These are phyloP conservation scores for Listrodromus nycthemerus DNA, from an alignment of 2,888 invertebrate species.

Conservation along the genomic window DNA sequence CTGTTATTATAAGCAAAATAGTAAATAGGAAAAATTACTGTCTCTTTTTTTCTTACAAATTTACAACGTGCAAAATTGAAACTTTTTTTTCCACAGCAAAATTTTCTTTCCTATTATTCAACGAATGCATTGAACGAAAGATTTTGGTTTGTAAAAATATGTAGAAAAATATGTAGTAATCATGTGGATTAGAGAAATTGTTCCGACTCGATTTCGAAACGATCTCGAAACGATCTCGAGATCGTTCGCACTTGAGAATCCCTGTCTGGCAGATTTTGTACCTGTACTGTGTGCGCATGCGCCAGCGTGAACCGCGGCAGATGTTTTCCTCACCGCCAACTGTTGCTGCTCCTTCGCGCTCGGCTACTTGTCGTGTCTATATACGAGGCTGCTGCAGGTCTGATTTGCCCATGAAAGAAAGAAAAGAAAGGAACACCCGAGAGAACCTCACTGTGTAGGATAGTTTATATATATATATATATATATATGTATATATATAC, in stretches of 20 bases:
- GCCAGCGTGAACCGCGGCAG: slow-evolving; percentile 78
- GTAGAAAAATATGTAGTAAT: neutral
- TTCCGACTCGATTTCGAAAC: neutral
- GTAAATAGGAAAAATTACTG: too few relatives aligned
- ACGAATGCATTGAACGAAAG: neutral
- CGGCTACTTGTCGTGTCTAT: slow-evolving; percentile 28
- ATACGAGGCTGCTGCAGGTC: slow-evolving; percentile 73
- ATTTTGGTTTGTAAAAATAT: neutral
- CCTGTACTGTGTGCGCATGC: slow-evolving; percentile 77
- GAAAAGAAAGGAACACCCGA: slow-evolving; percentile 67
- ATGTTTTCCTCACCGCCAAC: slow-evolving; percentile 82
- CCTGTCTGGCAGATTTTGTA: slow-evolving; percentile 78
- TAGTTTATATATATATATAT: slow-evolving; percentile 12
- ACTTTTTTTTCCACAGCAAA: neutral
- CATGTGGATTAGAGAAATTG: neutral
- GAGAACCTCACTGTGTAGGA: slow-evolving; percentile 38
- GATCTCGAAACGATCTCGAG: slow-evolving; percentile 53
- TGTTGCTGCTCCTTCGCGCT: slow-evolving; percentile 77
- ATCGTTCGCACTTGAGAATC: slow-evolving; percentile 77
- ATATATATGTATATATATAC: slow-evolving; percentile 13
- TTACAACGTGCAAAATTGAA: neutral
- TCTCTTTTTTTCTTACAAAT: too few relatives aligned
- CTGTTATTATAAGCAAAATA: too few relatives aligned
- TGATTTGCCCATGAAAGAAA: slow-evolving; percentile 77
- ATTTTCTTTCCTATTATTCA: neutral